phyloP scores from a whole-genome alignment of 1,140 invertebrate genomes.

The Drosophila repletoides region DNA sequence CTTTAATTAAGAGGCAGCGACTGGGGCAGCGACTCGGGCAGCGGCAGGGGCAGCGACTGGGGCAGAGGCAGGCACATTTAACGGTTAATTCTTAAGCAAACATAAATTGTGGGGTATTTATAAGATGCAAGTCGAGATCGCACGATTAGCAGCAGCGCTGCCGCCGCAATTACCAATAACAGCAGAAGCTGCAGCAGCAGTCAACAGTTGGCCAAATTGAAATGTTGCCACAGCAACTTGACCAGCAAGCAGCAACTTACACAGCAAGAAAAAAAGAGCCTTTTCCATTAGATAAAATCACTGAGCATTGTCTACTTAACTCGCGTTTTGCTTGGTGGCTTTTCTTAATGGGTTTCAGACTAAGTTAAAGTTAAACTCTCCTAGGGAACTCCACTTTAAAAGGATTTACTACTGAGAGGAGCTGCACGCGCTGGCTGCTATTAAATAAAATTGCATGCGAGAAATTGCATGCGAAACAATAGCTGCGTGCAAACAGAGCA shows the following conservation, averaged over 20 bases:
- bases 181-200: background rate
- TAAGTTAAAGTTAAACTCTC: no score
- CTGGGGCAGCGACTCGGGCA: slow-evolving; percentile 11
- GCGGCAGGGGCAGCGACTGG: slow-evolving; percentile 19
- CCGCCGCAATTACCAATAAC: slow-evolving; percentile 32
- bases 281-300: no score
- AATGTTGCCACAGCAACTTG: slow-evolving; percentile 32
- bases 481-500: no score
- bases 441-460: no score
- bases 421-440: no score
- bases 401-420: no score
- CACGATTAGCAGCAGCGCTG: slow-evolving; percentile 48
- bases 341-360: no score
- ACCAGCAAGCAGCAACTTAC: background rate
- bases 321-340: no score
- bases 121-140: slow-evolving; percentile 67
- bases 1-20: slow-evolving; percentile 34
- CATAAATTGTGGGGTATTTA: slow-evolving; percentile 75
- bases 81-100: slow-evolving; percentile 70
- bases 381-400: no score
- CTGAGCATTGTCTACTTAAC: no score
- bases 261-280: no score
- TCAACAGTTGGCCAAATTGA: slow-evolving; percentile 37
- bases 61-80: slow-evolving; percentile 58
- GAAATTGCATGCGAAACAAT: no score